Base-by-base conservation (phyloP, 1,140 invertebrate genomes). In the Penaeus chinensis region DNA sequence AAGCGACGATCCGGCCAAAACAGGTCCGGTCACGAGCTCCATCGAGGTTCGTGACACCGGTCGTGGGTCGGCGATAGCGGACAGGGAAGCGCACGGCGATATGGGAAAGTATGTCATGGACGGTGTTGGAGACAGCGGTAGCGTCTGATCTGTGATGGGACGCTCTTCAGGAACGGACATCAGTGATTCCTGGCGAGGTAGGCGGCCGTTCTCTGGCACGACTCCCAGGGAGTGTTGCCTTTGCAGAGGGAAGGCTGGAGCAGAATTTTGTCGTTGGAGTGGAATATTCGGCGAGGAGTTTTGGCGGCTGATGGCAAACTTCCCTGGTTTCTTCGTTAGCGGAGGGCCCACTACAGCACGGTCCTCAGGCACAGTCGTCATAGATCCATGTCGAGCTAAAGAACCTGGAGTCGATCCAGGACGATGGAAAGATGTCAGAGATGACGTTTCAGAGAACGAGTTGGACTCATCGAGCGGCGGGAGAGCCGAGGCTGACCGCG, bases 291-390 rank as follows among this genome's bases (percentile, higher is more conserved):
- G 89, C 0, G 89, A 89, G 7, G 89, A 90, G 54, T 82, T 85
- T 60, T 90, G 89, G n/a, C 89, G 84, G 74, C 86, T 89, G 66
- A 90, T 89, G 62, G 89, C 89, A 80, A 87, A 90, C 27, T 81
- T 77, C 32, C 87, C 85, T n/a, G 27, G 37, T 20, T 84, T 76
- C 42, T 85, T 85, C 60, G 69, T 65, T 18, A 62, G 79, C 19
- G 80, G 69, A 42, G 86, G 80, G 24, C 37, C 60, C 24, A 37
- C 71, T 2, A 86, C 74, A 61, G 47, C 78, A 11, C 83, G 77
- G 65, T 90, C 87, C 60, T 90, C 87, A 0, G 86, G 84, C 27
- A 87, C 87, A 5, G 87, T 89, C 19, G 84, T 89, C 84, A 89
- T 89, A 62, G 87, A 86, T 19, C 89, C 89, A n/a, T 90, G 89